Evolutionary conservation across 2,888 invertebrate genomes (phyloP), one percentile per base, ranked within the genome.

Genomic region (Eucera pruinosa): DNA sequence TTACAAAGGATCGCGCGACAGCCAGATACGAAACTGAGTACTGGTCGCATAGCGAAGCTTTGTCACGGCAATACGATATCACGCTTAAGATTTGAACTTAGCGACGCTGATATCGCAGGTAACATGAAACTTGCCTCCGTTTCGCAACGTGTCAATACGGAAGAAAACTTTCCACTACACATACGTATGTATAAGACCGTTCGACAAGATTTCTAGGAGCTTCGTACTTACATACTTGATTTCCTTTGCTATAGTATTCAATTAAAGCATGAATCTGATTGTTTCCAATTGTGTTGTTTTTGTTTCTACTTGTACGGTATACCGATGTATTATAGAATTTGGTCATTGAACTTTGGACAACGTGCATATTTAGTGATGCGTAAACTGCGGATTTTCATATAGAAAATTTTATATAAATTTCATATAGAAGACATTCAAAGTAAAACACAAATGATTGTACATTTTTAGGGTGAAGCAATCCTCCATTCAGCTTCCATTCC

Each of bases 81-180:
- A 47, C 71, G 76, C 67, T 77, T 50, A 74, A 45, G 65, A 79
- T 77, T 75, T 75, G 73, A 67, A 81, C 64, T 79, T 78, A 55
- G 68, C 71, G 73, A 81, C 69, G 72, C 50, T 74, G 69, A 69
- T 81, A 79, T 69, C 70, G 65, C 50, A 65, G 72, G 83, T 83
- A 84, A 84, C 61, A 57, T 67, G 74, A 84, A 65, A 84, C 81
- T 62, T 30, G 33, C 30, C 54, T 65, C 76, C 7, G 36, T 80
- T 74, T 73, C 66, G 66, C 78, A 70, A 67, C 65, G 55, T 25
- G 71, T 64, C 57, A 54, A 45, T 48, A 33, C 62, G 60, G 27
- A 52, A 27, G 66, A 52, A 80, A 80, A 78, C 69, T 82, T 82
- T 80, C 82, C 82, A 67, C 64, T 67, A n/a, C n/a, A n/a, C n/a